phyloP scores from a whole-genome alignment of 2,888 invertebrate genomes.

The Pollenia labialis region DNA sequence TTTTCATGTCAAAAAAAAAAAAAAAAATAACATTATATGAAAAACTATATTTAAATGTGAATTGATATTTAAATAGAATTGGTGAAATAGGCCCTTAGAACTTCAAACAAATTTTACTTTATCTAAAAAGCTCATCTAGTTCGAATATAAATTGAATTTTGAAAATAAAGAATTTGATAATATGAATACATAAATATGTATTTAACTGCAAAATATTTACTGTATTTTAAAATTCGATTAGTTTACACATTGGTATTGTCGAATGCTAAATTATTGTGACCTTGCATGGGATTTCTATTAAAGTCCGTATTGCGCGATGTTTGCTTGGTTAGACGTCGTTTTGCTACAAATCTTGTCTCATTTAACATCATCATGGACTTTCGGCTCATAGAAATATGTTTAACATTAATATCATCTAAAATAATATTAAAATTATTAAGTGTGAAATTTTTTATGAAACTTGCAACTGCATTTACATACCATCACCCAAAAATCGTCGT shows the following conservation, averaged over 20 bases:
- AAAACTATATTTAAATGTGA: too few relatives aligned
- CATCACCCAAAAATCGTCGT: constrained; percentile 80
- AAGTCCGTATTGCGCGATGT: constrained; percentile 76
- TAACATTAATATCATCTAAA: constrained; percentile 79
- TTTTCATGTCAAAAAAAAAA: too few relatives aligned
- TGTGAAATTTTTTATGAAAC: not conserved
- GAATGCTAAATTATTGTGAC: constrained; percentile 78
- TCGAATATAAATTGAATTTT: too few relatives aligned
- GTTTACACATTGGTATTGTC: constrained; percentile 73
- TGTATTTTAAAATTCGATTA: too few relatives aligned
- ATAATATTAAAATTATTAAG: not conserved
- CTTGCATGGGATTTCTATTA: constrained; percentile 74
- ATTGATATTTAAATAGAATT: too few relatives aligned
- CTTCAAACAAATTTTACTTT: too few relatives aligned
- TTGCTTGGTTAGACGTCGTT: constrained; percentile 77
- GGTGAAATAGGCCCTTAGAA: too few relatives aligned
- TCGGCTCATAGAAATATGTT: constrained; percentile 80
- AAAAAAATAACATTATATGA: too few relatives aligned
- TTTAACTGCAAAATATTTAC: too few relatives aligned
- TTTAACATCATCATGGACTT: constrained; percentile 81
- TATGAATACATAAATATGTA: too few relatives aligned
- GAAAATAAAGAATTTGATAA: too few relatives aligned
- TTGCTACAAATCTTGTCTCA: constrained; percentile 79
- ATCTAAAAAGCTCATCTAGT: too few relatives aligned
- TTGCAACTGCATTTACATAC: constrained; percentile 58